Evolutionary conservation across 2,888 invertebrate species (phyloP), one percentile per base, ranked within the genome.

Genomic region (Margaritifera margaritifera): DNA sequence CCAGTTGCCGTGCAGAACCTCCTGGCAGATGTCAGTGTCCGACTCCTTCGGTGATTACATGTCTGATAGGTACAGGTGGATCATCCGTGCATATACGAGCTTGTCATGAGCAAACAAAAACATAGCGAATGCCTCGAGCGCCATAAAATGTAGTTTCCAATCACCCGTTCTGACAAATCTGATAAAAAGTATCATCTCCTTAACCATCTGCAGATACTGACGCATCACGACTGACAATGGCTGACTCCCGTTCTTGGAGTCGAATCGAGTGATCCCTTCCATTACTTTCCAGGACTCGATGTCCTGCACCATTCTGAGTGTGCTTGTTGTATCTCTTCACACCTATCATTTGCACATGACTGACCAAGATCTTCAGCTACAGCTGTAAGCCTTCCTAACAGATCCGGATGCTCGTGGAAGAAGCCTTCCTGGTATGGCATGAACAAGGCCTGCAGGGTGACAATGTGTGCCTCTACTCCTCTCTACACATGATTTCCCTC

Each of bases 61-160:
- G 58, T 68, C 63, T 24, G 63, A 53, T 20, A 68, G 25, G 22
- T 68, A 68, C 22, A 68, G 19, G 27, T 62, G 68, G 15, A 57
- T 63, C 59, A 68, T 63, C 52, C 63, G 50, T n/a, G 63, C 50
- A 50, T 68, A 68, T 52, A 59, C 59, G 11, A 63, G 53, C 51
- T 68, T 68, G 55, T 64, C 63, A n/a, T 59, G 50, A 19, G 63
- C 63, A 42, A 68, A 68, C 31, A 63, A 57, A 25, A 63, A 63
- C 31, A 63, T 68, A 60, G 24, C 51, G 24, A 68, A 63, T n/a
- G 5, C 24, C 31, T 25, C 58, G 19, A 68, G 54, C 19, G 68
- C 52, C 31, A 52, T 19, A 19, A 63, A 50, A 60, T 68, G 68
- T 22, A 55, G 25, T 55, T 63, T 52, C 68, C 63, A 64, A 53